Evolutionary conservation across 2,888 invertebrate genomes (phyloP).

Genomic region (Leptarthrus brevirostris): DNA sequence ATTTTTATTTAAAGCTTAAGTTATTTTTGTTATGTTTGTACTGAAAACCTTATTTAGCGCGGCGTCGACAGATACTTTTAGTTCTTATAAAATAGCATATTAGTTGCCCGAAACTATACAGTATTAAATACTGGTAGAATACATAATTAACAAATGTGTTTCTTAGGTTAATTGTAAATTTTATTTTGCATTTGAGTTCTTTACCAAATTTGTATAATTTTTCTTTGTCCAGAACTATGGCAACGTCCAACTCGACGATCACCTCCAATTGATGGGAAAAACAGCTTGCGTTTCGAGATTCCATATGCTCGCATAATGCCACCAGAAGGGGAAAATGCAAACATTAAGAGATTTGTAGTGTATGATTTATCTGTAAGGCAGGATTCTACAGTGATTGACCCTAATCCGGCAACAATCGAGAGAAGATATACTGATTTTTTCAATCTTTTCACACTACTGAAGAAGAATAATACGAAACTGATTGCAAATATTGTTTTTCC

Average conservation of each 20-base stretch:
- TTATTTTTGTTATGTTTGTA: too few species aligned
- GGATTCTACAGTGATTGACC: conserved; percentile 70
- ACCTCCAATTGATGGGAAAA: conserved; percentile 61
- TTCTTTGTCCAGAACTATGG: conserved; percentile 65
- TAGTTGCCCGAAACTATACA: too few species aligned
- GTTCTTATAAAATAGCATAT: too few species aligned
- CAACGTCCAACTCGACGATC: conserved; percentile 58
- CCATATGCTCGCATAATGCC: conserved; percentile 75
- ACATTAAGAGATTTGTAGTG: conserved; percentile 75
- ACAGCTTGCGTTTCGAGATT: conserved; percentile 71
- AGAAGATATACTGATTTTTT: conserved; percentile 80
- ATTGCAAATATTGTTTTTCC: conserved; percentile 73
- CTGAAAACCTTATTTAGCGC: too few species aligned
- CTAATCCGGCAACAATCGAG: conserved; percentile 74
- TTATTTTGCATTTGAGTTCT: too few species aligned
- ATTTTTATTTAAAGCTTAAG: too few species aligned
- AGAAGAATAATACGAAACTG: conserved; percentile 71
- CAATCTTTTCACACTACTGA: conserved; percentile 73
- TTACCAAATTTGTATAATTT: too few species aligned
- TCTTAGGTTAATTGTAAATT: too few species aligned
- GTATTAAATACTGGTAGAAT: too few species aligned
- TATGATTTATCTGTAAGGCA: conserved; percentile 76
- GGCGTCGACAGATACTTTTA: too few species aligned
- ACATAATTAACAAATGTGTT: too few species aligned
- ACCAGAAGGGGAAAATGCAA: conserved; percentile 69